Percentiles rank a stretch among this genome's conserved stretches.
phyloP scores from a whole-genome alignment of 2,888 invertebrate genomes.

The Diloba caeruleocephala region DNA sequence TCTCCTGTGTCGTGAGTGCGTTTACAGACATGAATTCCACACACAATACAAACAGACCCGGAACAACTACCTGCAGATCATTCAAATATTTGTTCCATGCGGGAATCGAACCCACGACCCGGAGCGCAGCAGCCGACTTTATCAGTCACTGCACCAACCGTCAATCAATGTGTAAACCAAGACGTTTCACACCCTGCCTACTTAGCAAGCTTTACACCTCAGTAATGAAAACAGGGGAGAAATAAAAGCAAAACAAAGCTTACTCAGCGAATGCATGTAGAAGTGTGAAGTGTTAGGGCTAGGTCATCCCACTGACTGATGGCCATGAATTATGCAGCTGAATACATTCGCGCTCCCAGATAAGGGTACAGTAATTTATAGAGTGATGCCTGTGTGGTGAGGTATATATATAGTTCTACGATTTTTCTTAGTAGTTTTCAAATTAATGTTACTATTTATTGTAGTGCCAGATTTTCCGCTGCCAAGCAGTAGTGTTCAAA shows the following conservation, averaged over 20 bases:
- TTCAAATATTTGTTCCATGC: no score
- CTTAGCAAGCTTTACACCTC: slow-evolving; percentile 1
- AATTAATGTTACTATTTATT: no score
- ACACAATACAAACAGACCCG: no score
- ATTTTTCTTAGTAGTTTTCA: background rate
- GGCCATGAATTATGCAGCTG: slow-evolving; percentile 76
- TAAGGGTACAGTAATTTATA: slow-evolving; percentile 69
- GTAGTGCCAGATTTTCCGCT: no score
- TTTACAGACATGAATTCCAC: no score
- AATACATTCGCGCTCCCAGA: slow-evolving; percentile 65
- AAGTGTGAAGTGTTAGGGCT: slow-evolving; percentile 30
- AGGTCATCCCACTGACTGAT: slow-evolving; percentile 73
- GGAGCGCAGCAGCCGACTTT: no score
- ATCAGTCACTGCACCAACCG: background rate
- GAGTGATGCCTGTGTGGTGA: slow-evolving; percentile 53
- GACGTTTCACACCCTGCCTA: background rate
- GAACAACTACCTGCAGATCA: no score
- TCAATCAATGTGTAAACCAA: slow-evolving; percentile 5
- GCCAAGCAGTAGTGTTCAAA: no score
- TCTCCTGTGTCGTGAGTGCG: no score
- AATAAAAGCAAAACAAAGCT: slow-evolving; percentile 47
- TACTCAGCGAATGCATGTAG: slow-evolving; percentile 6
- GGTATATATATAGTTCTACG: background rate
- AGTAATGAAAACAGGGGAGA: slow-evolving; percentile 35
- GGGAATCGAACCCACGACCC: no score